Conservation (phyloP, 2,113 vertebrate species). For the Tetraodon nigroviridis region DNA sequence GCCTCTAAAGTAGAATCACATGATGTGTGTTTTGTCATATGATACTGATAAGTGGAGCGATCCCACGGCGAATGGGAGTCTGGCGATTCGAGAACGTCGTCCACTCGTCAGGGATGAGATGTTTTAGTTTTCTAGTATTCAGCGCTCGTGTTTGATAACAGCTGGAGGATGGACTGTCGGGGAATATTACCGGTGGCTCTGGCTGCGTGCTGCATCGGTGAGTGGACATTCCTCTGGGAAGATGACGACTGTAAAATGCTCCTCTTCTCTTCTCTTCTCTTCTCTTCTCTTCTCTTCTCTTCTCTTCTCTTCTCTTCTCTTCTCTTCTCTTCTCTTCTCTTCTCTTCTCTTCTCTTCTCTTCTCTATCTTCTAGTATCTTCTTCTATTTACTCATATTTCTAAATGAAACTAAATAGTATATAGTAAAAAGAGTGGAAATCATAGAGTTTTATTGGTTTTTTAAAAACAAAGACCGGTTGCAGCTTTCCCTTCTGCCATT, state of each 20-base stretch:
- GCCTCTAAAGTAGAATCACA: constrained; percentile 69
- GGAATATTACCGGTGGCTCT: constrained; percentile 42
- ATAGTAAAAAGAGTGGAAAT: too few relatives aligned
- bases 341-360: too few relatives aligned
- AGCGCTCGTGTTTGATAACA: constrained; percentile 31
- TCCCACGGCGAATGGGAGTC: constrained; percentile 15
- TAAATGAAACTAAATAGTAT: too few relatives aligned
- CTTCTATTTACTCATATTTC: too few relatives aligned
- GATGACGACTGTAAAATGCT: background rate
- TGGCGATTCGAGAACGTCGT: constrained; percentile 18
- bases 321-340: too few relatives aligned
- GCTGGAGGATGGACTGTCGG: constrained; percentile 61
- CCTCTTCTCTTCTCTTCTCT: too few relatives aligned
- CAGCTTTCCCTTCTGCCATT: constrained; percentile 8
- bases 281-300: too few relatives aligned
- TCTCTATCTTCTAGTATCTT: too few relatives aligned
- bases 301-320: too few relatives aligned
- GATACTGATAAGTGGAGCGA: constrained; percentile 58
- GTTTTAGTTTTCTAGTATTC: constrained; percentile 34
- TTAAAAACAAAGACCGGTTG: background rate
- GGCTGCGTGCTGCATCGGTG: constrained; percentile 63
- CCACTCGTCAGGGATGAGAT: constrained; percentile 44
- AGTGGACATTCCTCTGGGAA: constrained; percentile 2
- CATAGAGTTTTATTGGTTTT: too few relatives aligned
- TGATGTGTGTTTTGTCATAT: constrained; percentile 71